phyloP scores from a whole-genome alignment of 2,888 invertebrate species.

The Apantesis nais region DNA sequence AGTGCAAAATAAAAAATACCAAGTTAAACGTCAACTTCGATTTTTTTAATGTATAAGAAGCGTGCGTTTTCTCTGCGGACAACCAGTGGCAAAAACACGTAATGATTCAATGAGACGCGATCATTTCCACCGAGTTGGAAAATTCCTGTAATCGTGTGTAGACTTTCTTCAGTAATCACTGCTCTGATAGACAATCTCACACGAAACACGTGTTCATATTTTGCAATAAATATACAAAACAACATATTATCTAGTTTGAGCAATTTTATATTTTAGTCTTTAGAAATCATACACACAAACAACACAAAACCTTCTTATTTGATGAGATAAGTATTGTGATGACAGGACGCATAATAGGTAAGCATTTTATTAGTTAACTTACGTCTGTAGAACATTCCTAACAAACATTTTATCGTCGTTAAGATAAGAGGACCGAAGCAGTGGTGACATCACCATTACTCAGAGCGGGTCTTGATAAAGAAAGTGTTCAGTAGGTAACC shows the following conservation, averaged over 20 bases:
- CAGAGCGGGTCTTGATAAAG: slow-evolving; percentile 75
- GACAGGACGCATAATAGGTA: slow-evolving; percentile 50
- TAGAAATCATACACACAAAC: slow-evolving; percentile 22
- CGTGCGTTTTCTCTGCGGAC: slow-evolving; percentile 67
- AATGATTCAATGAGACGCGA: slow-evolving; percentile 80
- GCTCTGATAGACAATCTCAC: slow-evolving; percentile 62
- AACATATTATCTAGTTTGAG: slow-evolving; percentile 1
- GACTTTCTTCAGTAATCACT: slow-evolving; percentile 77
- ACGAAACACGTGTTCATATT: slow-evolving; percentile 58
- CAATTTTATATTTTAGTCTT: slow-evolving; percentile 21
- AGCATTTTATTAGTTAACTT: slow-evolving; percentile 57
- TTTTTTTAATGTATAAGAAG: slow-evolving; percentile 52
- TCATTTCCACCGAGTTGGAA: slow-evolving; percentile 82
- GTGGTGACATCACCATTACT: slow-evolving; percentile 77
- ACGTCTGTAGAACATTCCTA: slow-evolving; percentile 70
- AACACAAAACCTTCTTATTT: slow-evolving; percentile 40
- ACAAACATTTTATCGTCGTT: slow-evolving; percentile 72
- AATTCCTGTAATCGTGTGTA: slow-evolving; percentile 80
- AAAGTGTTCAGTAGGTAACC: slow-evolving; percentile 77
- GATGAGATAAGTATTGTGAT: slow-evolving; percentile 42
- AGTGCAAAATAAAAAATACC: slow-evolving; percentile 36
- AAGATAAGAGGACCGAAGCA: slow-evolving; percentile 76
- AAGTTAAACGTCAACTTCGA: slow-evolving; percentile 48
- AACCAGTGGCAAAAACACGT: slow-evolving; percentile 69
- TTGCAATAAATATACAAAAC: slow-evolving; percentile 14